Evolutionary conservation across 37 sponge, comb jelly and placozoan species (phyloP).

Genomic region (Crambe crambe): DNA sequence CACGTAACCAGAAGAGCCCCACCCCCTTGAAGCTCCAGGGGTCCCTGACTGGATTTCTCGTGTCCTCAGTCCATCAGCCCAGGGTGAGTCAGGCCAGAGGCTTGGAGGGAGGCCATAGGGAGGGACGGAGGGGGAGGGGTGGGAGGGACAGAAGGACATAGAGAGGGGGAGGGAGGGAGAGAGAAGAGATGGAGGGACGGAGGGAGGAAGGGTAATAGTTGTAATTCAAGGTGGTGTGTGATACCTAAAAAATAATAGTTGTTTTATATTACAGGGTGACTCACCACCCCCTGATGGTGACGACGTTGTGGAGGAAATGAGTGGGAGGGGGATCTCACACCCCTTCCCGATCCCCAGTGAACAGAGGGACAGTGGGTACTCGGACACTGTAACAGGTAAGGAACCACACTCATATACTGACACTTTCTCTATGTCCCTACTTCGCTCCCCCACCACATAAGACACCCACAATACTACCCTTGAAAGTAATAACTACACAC

Average conservation of each 20-base stretch:
- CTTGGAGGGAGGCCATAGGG: neutral
- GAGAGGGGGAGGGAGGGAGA: neutral
- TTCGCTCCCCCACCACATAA: conserved; percentile 65
- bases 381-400: neutral
- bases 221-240: neutral
- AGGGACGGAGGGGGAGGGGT: neutral
- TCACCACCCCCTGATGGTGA: neutral
- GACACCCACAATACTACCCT: conserved; percentile 78
- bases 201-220: too few species aligned
- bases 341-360: neutral
- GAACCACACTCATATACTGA: neutral
- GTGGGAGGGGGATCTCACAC: neutral
- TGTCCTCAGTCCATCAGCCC: neutral
- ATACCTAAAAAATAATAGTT: neutral
- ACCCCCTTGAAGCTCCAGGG: neutral
- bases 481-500: conserved; percentile 74
- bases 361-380: neutral
- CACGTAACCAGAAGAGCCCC: too few species aligned
- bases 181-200: neutral
- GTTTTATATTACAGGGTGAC: neutral
- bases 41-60: neutral
- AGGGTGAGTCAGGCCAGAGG: too few species aligned
- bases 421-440: conserved; percentile 44
- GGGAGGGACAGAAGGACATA: neutral
- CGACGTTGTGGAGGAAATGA: neutral